Percentiles rank a stretch among this genome's conserved stretches.
Evolutionary conservation across 2,797 vertebrate genomes (phyloP).

Genomic region (Urosaurus nigricauda): DNA sequence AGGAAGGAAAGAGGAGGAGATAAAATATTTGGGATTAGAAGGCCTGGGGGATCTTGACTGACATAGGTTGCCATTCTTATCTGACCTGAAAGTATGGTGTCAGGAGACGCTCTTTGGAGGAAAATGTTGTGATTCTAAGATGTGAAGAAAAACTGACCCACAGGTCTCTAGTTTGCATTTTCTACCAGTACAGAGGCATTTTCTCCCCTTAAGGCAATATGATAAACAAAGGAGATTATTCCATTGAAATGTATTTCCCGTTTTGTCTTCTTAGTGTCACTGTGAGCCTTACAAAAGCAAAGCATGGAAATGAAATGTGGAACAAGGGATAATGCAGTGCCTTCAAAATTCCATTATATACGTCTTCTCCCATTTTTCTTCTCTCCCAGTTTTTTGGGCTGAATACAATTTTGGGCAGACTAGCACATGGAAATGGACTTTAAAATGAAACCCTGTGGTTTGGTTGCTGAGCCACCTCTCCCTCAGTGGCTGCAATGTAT

Average conservation of each 20-base stretch:
- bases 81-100: constrained; percentile 37
- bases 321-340: neutral
- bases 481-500: too few relatives aligned
- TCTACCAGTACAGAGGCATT: constrained; percentile 3
- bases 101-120: neutral
- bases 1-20: neutral
- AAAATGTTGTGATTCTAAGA: constrained; percentile 22
- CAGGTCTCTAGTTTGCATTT: constrained; percentile 29
- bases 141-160: constrained; percentile 5
- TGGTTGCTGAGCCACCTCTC: too few relatives aligned
- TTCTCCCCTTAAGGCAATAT: neutral
- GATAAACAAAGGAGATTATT: constrained; percentile 36
- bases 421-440: too few relatives aligned
- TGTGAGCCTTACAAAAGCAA: neutral
- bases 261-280: constrained; percentile 7
- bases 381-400: neutral
- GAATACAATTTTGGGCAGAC: neutral
- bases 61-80: constrained; percentile 13
- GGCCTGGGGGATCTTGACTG: constrained; percentile 13
- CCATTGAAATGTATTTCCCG: neutral
- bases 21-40: constrained; percentile 19
- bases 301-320: neutral
- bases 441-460: too few relatives aligned
- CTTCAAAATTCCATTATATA: neutral
- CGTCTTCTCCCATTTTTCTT: neutral